A percentile compares a stretch with the other conserved stretches of the same genome.
Conservation (phyloP, 1,140 invertebrate species). For the Portunus trituberculatus region DNA sequence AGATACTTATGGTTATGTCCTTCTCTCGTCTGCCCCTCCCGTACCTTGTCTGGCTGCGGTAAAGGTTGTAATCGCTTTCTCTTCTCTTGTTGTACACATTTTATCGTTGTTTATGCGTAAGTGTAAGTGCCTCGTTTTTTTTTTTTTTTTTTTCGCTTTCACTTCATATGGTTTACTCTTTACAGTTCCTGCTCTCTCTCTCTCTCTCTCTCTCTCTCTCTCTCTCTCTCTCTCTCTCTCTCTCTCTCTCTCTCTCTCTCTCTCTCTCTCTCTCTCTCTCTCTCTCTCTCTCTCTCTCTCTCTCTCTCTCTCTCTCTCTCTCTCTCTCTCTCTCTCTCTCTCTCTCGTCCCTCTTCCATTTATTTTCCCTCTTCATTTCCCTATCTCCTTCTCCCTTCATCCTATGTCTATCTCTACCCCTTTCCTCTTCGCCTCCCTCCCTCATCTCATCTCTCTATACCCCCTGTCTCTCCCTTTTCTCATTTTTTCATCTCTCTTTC, state of each 20-base stretch:
- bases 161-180: no score
- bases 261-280: constrained; percentile 64
- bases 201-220: constrained; percentile 25
- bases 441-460: background rate
- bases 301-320: constrained; percentile 64
- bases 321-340: constrained; percentile 14
- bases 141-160: no score
- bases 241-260: constrained; percentile 17
- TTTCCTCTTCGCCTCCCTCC: background rate
- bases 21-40: no score
- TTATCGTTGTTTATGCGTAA: no score
- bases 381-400: background rate
- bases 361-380: background rate
- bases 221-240: constrained; percentile 20
- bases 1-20: no score
- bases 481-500: background rate
- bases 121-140: no score
- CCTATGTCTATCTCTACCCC: background rate
- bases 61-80: no score
- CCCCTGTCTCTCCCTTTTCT: background rate
- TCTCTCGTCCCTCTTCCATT: constrained; percentile 3
- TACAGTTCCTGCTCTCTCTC: background rate
- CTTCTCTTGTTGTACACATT: no score
- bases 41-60: no score
- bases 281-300: constrained; percentile 59